A percentile compares a stretch with the other conserved stretches of the same genome.
Conservation (phyloP, 1,140 invertebrate genomes). For the Drosophila setifemur region DNA sequence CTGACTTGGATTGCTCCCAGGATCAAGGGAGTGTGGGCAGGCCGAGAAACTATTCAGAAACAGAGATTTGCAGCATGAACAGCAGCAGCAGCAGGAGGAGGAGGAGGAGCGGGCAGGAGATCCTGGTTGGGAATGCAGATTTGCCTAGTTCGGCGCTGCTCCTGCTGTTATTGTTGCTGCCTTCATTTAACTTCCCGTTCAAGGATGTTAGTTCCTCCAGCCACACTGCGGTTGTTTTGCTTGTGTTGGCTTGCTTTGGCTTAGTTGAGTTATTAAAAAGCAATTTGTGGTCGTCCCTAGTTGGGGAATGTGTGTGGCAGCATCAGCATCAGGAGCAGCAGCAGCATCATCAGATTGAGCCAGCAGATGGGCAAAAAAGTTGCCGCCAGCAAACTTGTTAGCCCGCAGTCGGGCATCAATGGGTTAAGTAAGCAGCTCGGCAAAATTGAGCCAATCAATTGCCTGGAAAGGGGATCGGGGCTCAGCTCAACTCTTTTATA, state of each 20-base stretch:
- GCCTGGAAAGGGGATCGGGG: background rate
- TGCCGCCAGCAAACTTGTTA: slow-evolving; percentile 32
- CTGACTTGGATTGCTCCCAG: slow-evolving; percentile 1
- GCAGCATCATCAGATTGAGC: too few species aligned
- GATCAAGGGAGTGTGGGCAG: slow-evolving; percentile 34
- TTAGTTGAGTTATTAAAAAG: slow-evolving; percentile 80
- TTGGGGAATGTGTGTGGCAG: slow-evolving; percentile 54
- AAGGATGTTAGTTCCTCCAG: slow-evolving; percentile 45
- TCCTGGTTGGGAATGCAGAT: slow-evolving; percentile 50
- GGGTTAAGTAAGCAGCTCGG: slow-evolving; percentile 45
- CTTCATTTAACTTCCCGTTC: slow-evolving; percentile 72
- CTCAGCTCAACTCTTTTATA: background rate
- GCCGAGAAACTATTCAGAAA: slow-evolving; percentile 70
- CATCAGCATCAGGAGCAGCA: too few species aligned
- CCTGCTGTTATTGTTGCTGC: slow-evolving; percentile 44
- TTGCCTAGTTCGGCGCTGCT: slow-evolving; percentile 35
- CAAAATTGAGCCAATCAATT: slow-evolving; percentile 29
- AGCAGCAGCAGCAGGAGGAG: slow-evolving; percentile 5
- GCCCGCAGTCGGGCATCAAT: slow-evolving; percentile 25
- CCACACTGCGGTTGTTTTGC: slow-evolving; percentile 39
- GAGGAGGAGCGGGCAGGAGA: background rate
- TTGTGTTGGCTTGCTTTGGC: slow-evolving; percentile 54
- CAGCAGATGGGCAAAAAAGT: slow-evolving; percentile 58
- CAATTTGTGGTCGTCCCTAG: slow-evolving; percentile 67
- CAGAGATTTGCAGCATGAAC: slow-evolving; percentile 55